These are phyloP conservation scores for Piliocolobus tephrosceles DNA, from an alignment of 2,113 vertebrate species.

Conservation along the genomic window DNA sequence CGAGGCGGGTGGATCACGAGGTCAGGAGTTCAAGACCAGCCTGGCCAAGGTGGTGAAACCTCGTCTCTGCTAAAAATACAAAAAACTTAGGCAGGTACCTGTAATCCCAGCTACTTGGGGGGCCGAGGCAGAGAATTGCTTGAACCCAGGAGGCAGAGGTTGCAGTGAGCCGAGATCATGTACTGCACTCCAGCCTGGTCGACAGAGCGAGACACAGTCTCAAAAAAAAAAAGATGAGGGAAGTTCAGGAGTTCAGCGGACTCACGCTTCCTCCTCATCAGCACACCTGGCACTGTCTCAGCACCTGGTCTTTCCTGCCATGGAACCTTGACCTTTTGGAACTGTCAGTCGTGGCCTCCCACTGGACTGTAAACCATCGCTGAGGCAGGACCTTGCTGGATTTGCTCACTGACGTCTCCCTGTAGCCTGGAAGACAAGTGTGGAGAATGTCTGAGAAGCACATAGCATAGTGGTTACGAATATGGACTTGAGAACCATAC, in stretches of 20 bases:
- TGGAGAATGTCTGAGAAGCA: neutral
- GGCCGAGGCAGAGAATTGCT: no score
- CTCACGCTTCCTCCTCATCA: neutral
- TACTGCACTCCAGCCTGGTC: no score
- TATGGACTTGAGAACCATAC: neutral
- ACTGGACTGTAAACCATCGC: neutral
- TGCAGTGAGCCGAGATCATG: no score
- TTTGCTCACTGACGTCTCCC: neutral
- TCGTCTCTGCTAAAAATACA: no score
- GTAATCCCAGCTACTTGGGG: no score
- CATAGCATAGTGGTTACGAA: accelerated
- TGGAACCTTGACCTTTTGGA: no score
- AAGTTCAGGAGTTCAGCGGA: neutral
- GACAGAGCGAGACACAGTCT: accelerated
- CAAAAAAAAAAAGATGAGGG: no score
- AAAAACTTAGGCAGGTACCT: no score
- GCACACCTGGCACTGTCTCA: neutral
- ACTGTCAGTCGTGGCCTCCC: neutral
- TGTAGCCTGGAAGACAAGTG: neutral
- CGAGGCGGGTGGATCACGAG: no score
- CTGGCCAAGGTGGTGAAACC: no score
- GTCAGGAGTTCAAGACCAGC: no score
- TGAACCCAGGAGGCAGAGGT: no score
- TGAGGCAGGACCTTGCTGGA: neutral
- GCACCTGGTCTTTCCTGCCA: neutral